Conservation (phyloP, 2,113 vertebrate genomes). For the Syngnathoides biaculeatus region DNA sequence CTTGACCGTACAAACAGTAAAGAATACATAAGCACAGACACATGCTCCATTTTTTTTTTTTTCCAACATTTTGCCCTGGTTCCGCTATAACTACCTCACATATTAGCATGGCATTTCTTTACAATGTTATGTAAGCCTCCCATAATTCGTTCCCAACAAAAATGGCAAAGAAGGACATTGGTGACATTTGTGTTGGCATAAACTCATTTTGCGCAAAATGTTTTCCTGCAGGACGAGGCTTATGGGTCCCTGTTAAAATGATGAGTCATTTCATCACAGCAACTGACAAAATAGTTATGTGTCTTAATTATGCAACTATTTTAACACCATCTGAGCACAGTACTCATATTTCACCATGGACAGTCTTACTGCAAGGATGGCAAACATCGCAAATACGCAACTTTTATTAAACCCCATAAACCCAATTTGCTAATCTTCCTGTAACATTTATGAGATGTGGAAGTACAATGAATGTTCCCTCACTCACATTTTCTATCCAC, state of each 20-base stretch:
- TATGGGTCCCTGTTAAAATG: slow-evolving; percentile 51
- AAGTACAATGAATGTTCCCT: neutral
- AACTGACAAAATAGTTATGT: slow-evolving; percentile 33
- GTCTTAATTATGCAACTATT: slow-evolving; percentile 42
- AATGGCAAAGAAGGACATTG: neutral
- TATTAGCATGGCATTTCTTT: neutral
- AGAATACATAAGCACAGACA: neutral
- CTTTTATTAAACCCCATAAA: slow-evolving; percentile 3
- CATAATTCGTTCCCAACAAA: neutral
- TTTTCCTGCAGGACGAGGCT: slow-evolving; percentile 33
- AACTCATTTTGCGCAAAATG: slow-evolving; percentile 24
- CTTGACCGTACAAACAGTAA: neutral
- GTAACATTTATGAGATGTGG: slow-evolving; percentile 1
- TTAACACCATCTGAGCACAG: slow-evolving; percentile 36
- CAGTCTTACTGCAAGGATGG: neutral
- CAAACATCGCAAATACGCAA: too few relatives aligned
- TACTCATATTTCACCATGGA: slow-evolving; percentile 10
- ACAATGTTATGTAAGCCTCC: neutral
- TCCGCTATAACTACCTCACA: neutral
- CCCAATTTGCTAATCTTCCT: neutral
- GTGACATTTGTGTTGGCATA: slow-evolving; percentile 1
- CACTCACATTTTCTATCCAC: neutral
- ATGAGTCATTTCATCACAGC: slow-evolving; percentile 47
- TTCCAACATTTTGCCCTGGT: neutral
- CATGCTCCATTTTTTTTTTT: neutral